These are phyloP conservation scores for Melanerpes aurifrons DNA, from an alignment of 2,113 vertebrate genomes.

Conservation along the genomic window DNA sequence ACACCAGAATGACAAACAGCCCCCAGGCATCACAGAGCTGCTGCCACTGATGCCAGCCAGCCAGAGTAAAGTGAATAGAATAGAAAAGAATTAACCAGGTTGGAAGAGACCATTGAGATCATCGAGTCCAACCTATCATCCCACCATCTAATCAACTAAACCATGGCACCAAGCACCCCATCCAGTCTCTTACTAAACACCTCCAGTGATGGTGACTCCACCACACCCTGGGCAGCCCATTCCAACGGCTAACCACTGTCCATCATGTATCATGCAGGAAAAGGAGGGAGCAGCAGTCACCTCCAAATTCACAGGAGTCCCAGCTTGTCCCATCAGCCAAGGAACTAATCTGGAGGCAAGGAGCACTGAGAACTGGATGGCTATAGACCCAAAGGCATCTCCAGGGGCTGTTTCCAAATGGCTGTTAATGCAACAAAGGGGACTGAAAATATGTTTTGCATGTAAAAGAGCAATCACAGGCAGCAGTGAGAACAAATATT, in stretches of 20 bases:
- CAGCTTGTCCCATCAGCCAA: neutral
- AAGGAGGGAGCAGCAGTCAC: neutral
- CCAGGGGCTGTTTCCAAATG: neutral
- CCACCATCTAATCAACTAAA: too few species aligned
- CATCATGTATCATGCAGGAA: neutral
- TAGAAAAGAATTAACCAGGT: too few species aligned
- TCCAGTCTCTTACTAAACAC: too few species aligned
- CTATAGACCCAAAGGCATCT: neutral
- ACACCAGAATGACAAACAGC: neutral
- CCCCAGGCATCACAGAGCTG: neutral
- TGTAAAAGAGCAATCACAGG: neutral
- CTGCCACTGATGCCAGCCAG: neutral
- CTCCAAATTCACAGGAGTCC: neutral
- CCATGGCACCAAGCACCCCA: too few species aligned
- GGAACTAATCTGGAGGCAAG: neutral
- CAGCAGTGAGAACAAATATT: neutral
- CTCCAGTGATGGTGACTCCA: too few species aligned
- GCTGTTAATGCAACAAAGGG: neutral
- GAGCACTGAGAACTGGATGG: neutral
- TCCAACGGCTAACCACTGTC: neutral
- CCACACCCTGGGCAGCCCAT: too few species aligned
- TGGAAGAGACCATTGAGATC: too few species aligned
- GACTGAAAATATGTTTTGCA: neutral
- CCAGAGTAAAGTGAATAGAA: accelerated
- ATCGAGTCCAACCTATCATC: too few species aligned